Percentiles rank a stretch among this genome's conserved stretches.
phyloP scores from a whole-genome alignment of 2,113 vertebrate species.

The Tychaedon coryphoeus region DNA sequence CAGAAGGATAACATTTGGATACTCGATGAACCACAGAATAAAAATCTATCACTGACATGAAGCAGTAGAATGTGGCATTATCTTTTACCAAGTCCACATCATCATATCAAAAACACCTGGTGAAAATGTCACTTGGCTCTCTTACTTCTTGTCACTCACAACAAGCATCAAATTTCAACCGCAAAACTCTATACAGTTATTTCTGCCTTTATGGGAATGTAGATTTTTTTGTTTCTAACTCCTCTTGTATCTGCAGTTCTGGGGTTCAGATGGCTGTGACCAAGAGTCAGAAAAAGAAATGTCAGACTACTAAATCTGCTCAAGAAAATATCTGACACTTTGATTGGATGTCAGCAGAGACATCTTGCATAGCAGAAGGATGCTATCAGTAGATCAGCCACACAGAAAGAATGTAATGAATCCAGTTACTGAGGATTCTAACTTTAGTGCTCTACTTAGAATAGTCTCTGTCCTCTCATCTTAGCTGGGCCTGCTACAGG shows the following conservation, averaged over 20 bases:
- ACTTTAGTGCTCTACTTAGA: neutral
- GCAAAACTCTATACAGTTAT: neutral
- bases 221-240: neutral
- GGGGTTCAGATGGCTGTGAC: neutral
- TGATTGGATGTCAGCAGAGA: slow-evolving; percentile 24
- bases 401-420: neutral
- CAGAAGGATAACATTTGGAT: neutral
- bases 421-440: neutral
- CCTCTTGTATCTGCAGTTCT: neutral
- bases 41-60: neutral
- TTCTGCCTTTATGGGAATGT: neutral
- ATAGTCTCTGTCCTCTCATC: neutral
- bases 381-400: neutral
- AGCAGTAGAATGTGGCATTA: neutral
- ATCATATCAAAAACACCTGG: neutral
- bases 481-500: neutral
- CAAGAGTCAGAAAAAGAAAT: slow-evolving; percentile 16
- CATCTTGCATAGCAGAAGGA: slow-evolving; percentile 28
- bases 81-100: neutral
- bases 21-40: neutral
- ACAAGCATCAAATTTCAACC: neutral
- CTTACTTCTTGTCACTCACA: neutral
- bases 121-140: neutral
- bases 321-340: neutral
- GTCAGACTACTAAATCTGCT: neutral